Conservation (phyloP, 2,888 invertebrate genomes). For the Plusia festucae region DNA sequence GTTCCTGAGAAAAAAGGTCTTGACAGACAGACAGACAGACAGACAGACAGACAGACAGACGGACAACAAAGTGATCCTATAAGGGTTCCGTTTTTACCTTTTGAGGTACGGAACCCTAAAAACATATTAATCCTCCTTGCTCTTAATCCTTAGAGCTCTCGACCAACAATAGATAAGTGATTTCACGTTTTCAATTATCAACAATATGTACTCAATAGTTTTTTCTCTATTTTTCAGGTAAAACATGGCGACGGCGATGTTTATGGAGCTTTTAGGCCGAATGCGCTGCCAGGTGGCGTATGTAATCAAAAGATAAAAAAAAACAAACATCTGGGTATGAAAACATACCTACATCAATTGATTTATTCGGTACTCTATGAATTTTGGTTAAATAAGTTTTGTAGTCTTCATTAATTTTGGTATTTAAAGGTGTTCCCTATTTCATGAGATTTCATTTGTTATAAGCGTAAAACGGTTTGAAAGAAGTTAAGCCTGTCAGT, state of each 20-base stretch:
- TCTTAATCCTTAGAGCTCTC: conserved; percentile 63
- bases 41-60: too few species aligned
- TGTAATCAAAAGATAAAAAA: conserved; percentile 39
- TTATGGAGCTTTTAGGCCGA: conserved; percentile 53
- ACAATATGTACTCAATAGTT: conserved; percentile 44
- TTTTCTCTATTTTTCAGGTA: conserved; percentile 73
- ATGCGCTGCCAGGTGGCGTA: conserved; percentile 45
- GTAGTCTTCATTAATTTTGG: neutral
- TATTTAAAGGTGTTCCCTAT: too few species aligned
- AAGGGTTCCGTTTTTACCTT: too few species aligned
- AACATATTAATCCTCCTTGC: conserved; percentile 58
- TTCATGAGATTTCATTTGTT: too few species aligned
- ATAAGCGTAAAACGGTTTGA: too few species aligned
- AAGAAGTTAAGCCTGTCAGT: too few species aligned
- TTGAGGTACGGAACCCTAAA: too few species aligned
- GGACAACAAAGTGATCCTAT: too few species aligned
- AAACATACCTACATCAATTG: neutral
- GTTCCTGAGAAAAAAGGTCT: too few species aligned
- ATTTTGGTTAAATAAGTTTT: neutral
- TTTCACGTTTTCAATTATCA: conserved; percentile 60
- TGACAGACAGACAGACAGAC: too few species aligned
- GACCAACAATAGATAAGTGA: conserved; percentile 67
- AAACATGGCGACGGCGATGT: conserved; percentile 44
- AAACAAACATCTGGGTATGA: conserved; percentile 6
- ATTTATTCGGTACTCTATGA: neutral